Percentiles rank a stretch among this genome's conserved stretches.
phyloP scores from a whole-genome alignment of 2,888 invertebrate genomes.

The Spodoptera exigua region DNA sequence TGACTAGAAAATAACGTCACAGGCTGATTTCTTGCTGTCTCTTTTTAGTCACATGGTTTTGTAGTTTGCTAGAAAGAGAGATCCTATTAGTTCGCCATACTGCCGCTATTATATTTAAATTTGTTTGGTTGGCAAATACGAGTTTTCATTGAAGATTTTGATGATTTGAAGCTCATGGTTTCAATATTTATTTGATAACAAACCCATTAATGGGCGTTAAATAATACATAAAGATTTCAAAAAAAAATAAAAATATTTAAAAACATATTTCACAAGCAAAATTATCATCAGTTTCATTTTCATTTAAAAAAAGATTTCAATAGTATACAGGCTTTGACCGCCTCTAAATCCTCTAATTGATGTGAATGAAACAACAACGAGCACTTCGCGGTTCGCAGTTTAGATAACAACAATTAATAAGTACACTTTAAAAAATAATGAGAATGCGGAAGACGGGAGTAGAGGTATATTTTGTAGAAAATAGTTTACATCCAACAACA shows the following conservation, averaged over 20 bases:
- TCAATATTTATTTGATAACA: constrained; percentile 21
- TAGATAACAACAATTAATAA: too few species aligned
- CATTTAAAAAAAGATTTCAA: constrained; percentile 32
- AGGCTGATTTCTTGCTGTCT: constrained; percentile 32
- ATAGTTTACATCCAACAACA: too few species aligned
- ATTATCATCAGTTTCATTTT: not conserved
- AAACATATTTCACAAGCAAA: not conserved
- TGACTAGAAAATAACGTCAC: constrained; percentile 41
- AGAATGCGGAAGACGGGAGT: too few species aligned
- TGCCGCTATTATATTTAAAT: constrained; percentile 40
- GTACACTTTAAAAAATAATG: too few species aligned
- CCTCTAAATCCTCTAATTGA: too few species aligned
- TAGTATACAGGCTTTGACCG: constrained; percentile 26
- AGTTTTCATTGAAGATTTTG: constrained; percentile 47
- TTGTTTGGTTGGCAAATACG: constrained; percentile 56
- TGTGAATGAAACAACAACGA: too few species aligned
- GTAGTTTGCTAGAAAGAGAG: constrained; percentile 44
- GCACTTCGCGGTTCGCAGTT: too few species aligned
- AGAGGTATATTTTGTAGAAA: too few species aligned
- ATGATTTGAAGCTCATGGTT: constrained; percentile 11
- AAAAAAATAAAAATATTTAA: constrained; percentile 22
- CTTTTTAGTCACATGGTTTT: constrained; percentile 17
- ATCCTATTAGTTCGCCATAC: constrained; percentile 35
- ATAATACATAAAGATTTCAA: not conserved
- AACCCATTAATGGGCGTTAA: not conserved